Percentiles rank a stretch among this genome's conserved stretches.
Evolutionary conservation across 2,113 vertebrate genomes (phyloP).

Genomic region (Brienomyrus longianalis): DNA sequence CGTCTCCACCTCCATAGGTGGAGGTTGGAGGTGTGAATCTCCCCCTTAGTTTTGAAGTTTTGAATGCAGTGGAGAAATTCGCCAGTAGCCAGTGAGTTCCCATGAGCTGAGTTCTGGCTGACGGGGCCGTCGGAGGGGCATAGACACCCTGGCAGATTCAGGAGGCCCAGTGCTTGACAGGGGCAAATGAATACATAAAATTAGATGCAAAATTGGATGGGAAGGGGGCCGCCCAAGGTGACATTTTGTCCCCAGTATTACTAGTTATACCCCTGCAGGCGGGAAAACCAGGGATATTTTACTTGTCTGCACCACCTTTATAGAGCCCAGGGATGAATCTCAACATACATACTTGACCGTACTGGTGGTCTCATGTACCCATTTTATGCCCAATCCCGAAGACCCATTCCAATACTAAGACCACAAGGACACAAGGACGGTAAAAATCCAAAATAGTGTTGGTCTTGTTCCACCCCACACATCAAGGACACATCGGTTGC

Average conservation of each 20-base stretch:
- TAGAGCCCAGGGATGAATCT: not conserved
- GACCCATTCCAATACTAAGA: too few species aligned
- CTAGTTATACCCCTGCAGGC: not conserved
- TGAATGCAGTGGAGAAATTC: not conserved
- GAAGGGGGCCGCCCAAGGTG: not conserved
- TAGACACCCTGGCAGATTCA: not conserved
- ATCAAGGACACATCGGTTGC: too few species aligned
- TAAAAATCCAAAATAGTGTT: too few species aligned
- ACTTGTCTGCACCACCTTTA: not conserved
- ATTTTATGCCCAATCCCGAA: too few species aligned
- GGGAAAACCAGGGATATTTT: not conserved
- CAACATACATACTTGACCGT: too few species aligned
- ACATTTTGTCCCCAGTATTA: not conserved
- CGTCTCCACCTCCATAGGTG: not conserved
- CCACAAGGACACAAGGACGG: too few species aligned
- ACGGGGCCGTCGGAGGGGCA: not conserved
- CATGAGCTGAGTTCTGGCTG: not conserved
- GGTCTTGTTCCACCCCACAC: too few species aligned
- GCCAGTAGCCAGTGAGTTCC: not conserved
- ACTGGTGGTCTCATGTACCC: too few species aligned
- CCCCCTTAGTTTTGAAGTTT: not conserved
- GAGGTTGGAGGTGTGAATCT: not conserved
- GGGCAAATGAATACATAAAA: not conserved
- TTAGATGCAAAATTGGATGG: not conserved
- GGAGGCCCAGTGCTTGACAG: not conserved